These are phyloP conservation scores for Cheilosia soror DNA, from an alignment of 2,888 invertebrate genomes.

Conservation along the genomic window DNA sequence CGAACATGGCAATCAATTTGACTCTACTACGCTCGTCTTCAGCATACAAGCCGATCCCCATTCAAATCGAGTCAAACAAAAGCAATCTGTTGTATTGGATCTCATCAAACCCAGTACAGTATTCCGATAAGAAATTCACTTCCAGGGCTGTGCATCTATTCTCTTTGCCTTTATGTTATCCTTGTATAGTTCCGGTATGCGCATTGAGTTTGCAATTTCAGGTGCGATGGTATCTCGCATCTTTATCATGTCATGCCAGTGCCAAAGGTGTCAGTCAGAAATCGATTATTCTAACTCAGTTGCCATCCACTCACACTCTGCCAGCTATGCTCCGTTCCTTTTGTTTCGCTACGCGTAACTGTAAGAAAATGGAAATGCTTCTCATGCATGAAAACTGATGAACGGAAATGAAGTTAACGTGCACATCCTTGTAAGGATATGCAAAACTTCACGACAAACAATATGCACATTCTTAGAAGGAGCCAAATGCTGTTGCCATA, in stretches of 20 bases:
- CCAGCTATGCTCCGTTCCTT: neutral
- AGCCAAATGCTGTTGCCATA: slow-evolving; percentile 30
- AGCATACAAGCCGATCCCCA: neutral
- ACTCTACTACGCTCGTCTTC: neutral
- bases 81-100: slow-evolving; percentile 17
- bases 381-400: slow-evolving; percentile 63
- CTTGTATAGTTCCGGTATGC: neutral
- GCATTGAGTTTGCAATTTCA: slow-evolving; percentile 11
- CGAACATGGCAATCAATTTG: slow-evolving; percentile 32
- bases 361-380: slow-evolving; percentile 49
- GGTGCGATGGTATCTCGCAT: neutral
- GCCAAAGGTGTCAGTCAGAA: slow-evolving; percentile 59
- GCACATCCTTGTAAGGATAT: slow-evolving; percentile 55
- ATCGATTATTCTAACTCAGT: slow-evolving; percentile 59
- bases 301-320: slow-evolving; percentile 5
- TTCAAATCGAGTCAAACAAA: slow-evolving; percentile 28
- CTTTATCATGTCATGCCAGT: slow-evolving; percentile 33
- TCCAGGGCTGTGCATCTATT: slow-evolving; percentile 32
- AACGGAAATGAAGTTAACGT: slow-evolving; percentile 41
- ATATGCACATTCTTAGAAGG: slow-evolving; percentile 30
- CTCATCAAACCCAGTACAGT: slow-evolving; percentile 19
- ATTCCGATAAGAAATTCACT: slow-evolving; percentile 15
- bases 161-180: neutral
- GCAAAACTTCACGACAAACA: slow-evolving; percentile 48
- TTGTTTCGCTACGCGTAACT: slow-evolving; percentile 19